Evolutionary conservation across 1,140 invertebrate species (phyloP).

Genomic region (Drosophila quadrilineata): DNA sequence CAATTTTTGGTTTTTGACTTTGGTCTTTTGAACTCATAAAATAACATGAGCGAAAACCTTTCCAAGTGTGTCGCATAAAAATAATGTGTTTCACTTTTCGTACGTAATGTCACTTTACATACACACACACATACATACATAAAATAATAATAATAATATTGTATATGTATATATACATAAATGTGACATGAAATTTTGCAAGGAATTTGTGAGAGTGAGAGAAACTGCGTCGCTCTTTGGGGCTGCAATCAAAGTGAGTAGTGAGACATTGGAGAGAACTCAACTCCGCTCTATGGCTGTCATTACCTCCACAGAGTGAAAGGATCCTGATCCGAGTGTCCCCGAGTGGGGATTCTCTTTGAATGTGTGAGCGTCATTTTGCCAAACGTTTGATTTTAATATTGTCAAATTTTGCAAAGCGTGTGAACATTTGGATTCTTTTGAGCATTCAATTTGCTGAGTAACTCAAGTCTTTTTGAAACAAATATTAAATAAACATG

Average conservation of each 20-base stretch:
- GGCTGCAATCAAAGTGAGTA: conserved; percentile 42
- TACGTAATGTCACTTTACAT: conserved; percentile 23
- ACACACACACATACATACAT: not conserved
- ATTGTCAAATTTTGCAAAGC: conserved; percentile 31
- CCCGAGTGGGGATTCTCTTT: not conserved
- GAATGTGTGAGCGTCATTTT: conserved; percentile 28
- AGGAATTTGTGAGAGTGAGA: conserved; percentile 9
- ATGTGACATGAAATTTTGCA: conserved; percentile 19
- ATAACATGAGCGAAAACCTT: conserved; percentile 32
- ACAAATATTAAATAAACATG: too few relatives aligned
- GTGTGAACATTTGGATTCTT: not conserved
- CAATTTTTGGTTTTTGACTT: conserved; percentile 32
- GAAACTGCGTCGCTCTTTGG: conserved; percentile 16
- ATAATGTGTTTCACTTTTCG: conserved; percentile 32
- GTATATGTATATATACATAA: conserved; percentile 2
- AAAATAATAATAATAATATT: not conserved
- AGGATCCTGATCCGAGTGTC: not conserved
- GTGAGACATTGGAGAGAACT: conserved; percentile 14
- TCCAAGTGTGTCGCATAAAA: conserved; percentile 39
- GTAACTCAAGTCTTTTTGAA: not conserved
- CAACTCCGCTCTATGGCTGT: conserved; percentile 30
- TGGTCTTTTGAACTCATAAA: conserved; percentile 29
- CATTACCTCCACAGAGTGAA: conserved; percentile 1
- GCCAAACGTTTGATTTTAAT: conserved; percentile 42
- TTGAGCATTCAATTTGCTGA: not conserved